Percentiles rank a stretch among this genome's conserved stretches.
phyloP scores from a whole-genome alignment of 2,797 vertebrate genomes.

The Hapalemur alaotrensis region DNA sequence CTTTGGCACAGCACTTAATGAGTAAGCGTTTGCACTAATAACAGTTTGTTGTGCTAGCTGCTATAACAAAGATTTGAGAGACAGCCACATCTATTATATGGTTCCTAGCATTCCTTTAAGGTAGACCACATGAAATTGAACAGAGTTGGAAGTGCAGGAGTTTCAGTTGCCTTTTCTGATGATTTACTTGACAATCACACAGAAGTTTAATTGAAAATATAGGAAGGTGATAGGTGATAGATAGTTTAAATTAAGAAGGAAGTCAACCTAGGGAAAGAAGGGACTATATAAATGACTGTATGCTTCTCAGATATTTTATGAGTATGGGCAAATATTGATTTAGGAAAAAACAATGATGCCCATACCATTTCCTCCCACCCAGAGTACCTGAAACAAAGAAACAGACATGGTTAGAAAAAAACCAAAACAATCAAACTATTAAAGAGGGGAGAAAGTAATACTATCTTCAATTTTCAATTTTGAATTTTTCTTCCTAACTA shows the following conservation, averaged over 20 bases:
- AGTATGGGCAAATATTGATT: slow-evolving; percentile 53
- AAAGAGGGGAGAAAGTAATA: not conserved
- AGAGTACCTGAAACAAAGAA: slow-evolving; percentile 31
- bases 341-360: not conserved
- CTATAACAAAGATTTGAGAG: slow-evolving; percentile 14
- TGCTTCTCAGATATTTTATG: slow-evolving; percentile 49
- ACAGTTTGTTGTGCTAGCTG: not conserved
- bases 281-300: slow-evolving; percentile 27
- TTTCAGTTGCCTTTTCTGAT: slow-evolving; percentile 48
- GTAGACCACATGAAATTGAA: not conserved
- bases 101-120: not conserved
- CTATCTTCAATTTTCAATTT: slow-evolving; percentile 26
- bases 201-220: slow-evolving; percentile 44
- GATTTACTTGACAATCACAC: slow-evolving; percentile 56
- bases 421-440: not conserved
- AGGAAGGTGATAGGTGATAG: slow-evolving; percentile 5
- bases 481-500: not conserved
- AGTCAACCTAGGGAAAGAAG: slow-evolving; percentile 34
- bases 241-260: slow-evolving; percentile 48
- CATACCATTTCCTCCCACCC: not conserved
- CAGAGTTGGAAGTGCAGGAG: not conserved
- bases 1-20: not conserved
- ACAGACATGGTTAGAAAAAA: not conserved
- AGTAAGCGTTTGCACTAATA: not conserved
- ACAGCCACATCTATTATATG: not conserved